Evolutionary conservation across 1,140 invertebrate genomes (phyloP).

Genomic region (Papilio helenus): DNA sequence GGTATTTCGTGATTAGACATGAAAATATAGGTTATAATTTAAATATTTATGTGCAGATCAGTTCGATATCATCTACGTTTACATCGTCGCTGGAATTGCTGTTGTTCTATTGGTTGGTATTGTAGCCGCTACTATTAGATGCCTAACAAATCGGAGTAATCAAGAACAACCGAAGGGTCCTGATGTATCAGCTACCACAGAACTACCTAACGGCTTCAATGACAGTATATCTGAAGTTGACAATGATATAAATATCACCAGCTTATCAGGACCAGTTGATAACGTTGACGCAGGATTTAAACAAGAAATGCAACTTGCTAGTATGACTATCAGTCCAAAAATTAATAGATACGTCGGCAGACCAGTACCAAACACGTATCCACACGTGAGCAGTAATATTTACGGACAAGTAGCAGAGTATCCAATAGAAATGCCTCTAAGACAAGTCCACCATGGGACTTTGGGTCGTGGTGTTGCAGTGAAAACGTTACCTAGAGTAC

Average conservation of each 20-base stretch:
- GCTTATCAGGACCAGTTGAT: constrained; percentile 75
- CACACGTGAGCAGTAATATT: constrained; percentile 80
- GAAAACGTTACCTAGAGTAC: constrained; percentile 74
- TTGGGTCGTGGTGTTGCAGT: constrained; percentile 76
- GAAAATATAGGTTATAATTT: not conserved
- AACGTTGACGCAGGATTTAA: constrained; percentile 74
- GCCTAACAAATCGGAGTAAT: constrained; percentile 63
- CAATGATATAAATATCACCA: constrained; percentile 81
- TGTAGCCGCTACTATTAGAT: constrained; percentile 66
- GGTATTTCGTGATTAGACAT: not conserved
- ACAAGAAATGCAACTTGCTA: constrained; percentile 77
- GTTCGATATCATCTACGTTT: constrained; percentile 76
- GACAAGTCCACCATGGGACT: constrained; percentile 79
- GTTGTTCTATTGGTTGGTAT: constrained; percentile 63
- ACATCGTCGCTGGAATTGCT: constrained; percentile 69
- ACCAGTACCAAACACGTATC: constrained; percentile 78
- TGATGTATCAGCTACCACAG: constrained; percentile 80
- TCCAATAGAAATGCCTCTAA: constrained; percentile 78
- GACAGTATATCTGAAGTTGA: constrained; percentile 83
- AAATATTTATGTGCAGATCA: constrained; percentile 62
- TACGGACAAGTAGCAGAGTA: constrained; percentile 80
- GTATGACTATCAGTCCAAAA: constrained; percentile 76
- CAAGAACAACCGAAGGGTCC: constrained; percentile 77
- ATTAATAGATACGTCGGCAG: constrained; percentile 78
- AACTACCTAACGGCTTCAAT: constrained; percentile 81